Evolutionary conservation across 92 coral and sea anemone genomes (phyloP), one percentile per base, ranked within the genome.

Genomic region (Bergia puertoricense): DNA sequence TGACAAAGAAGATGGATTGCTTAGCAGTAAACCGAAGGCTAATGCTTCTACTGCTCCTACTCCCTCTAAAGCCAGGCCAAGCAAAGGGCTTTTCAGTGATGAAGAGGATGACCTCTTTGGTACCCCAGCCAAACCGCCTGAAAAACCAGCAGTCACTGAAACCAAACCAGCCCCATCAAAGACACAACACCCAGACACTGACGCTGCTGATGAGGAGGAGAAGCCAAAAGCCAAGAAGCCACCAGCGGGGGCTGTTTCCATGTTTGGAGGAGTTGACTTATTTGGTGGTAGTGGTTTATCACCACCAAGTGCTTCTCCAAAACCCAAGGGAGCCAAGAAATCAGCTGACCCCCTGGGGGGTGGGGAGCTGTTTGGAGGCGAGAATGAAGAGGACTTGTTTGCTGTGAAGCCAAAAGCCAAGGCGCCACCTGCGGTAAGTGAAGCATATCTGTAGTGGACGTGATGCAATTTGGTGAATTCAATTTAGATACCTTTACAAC

Each of bases 31-130:
- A 65, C 94, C 93, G 11, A 80, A 83, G 43, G 82, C 79, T 56
- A 80, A 80, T 76, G 83, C 92, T 6, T 76, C 92, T 22, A 79
- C 85, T 4, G 76, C 62, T 62, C 91, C 89, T 16, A 84, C 94
- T 0, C 91, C 96, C 9, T 74, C 92, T 45, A 93, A 95, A 69
- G 82, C 93, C 72, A 92, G 86, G 86, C 90, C 95, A 66, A 94
- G 88, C 79, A 89, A 91, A 15, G 96, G 90, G 59, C 89, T 96
- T 76, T 96, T 95, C 65, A 94, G 93, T 82, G 91, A 92, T 88
- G 93, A 94, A 13, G 98, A 95, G 23, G 93, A 91, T 82, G 97
- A 92, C 67, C 93, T 95, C 15, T 96, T 96, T 80, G 89, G 94
- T 37, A 75, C 90, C 50, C 90, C 95, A 2, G 81, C 91, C 72